Percentiles rank a stretch among this genome's conserved stretches.
Conservation (phyloP, 2,113 vertebrate genomes). For the Peromyscus leucopus region DNA sequence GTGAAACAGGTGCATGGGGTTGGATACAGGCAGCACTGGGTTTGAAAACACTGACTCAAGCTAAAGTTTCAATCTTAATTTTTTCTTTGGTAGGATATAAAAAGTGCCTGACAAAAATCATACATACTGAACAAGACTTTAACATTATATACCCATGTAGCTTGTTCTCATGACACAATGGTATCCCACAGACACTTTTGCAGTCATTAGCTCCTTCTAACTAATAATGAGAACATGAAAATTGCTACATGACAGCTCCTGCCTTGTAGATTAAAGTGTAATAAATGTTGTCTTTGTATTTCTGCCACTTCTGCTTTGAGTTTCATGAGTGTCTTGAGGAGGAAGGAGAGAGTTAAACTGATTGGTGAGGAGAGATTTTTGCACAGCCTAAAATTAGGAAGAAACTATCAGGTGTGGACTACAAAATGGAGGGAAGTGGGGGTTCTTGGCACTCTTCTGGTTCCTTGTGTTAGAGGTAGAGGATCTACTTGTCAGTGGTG, state of each 20-base stretch:
- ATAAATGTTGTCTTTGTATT: not conserved
- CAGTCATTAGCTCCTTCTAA: not conserved
- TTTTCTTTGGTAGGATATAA: not conserved
- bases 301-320: not conserved
- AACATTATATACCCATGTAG: not conserved
- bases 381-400: not conserved
- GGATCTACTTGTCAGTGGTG: not conserved
- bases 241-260: not conserved
- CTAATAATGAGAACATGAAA: not conserved
- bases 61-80: not conserved
- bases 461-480: not conserved
- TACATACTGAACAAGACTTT: not conserved
- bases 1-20: not conserved
- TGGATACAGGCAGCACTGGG: not conserved
- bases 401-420: not conserved
- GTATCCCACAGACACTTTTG: not conserved
- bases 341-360: not conserved
- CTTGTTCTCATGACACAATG: not conserved
- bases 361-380: not conserved
- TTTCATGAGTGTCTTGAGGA: not conserved
- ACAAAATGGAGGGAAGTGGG: not conserved
- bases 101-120: not conserved
- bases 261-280: slow-evolving; percentile 18
- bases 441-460: not conserved
- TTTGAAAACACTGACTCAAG: not conserved